Base-by-base conservation (phyloP, 2,888 invertebrate genomes). In the Watsonalla binaria region DNA sequence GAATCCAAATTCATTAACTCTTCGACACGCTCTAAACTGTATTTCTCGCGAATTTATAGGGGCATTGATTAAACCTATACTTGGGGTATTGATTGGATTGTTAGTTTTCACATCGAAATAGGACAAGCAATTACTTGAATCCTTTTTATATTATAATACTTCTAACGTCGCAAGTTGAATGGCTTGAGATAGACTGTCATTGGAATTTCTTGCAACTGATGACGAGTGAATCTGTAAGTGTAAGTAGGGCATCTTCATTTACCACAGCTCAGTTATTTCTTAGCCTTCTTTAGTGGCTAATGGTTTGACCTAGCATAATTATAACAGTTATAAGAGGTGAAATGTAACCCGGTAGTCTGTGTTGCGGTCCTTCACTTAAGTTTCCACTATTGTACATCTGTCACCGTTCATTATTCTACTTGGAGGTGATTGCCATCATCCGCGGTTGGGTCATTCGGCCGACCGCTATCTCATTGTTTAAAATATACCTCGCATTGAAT, bases 311-410 rank as follows among this genome's bases (percentile, higher is more conserved):
- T 42, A 11, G 42, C 42, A 5, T 42, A 5, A 11, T 42, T 8
- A 42, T 11, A 42, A 42, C 42, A 5, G 42, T 42, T 42, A 42
- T 11, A 11, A 8, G 42, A 42, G 42, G 42, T 42, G 42, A 42
- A 42, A 42, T 42, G 54, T 56, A 59, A 57, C 51, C 59, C 55
- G 55, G 63, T 56, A 57, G 55, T 58, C 51, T 45, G 53, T 47
- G 51, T 39, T 58, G 53, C 52, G 39, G 52, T 51, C 52, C 51
- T 53, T 61, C 57, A 72, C 76, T 75, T 73, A 42, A 11, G 5
- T 42, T 42, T 42, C 42, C 42, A 64, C 75, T 61, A 66, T 69
- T 70, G 65, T 69, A 62, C 59, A 63, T 63, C 61, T 68, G 70
- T 67, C 65, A 57, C 60, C 60, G 60, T 61, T 62, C 59, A 60